A percentile compares a stretch with the other conserved stretches of the same genome.
These are phyloP conservation scores for Poecile montanus DNA, from an alignment of 2,797 vertebrate species.

Conservation along the genomic window DNA sequence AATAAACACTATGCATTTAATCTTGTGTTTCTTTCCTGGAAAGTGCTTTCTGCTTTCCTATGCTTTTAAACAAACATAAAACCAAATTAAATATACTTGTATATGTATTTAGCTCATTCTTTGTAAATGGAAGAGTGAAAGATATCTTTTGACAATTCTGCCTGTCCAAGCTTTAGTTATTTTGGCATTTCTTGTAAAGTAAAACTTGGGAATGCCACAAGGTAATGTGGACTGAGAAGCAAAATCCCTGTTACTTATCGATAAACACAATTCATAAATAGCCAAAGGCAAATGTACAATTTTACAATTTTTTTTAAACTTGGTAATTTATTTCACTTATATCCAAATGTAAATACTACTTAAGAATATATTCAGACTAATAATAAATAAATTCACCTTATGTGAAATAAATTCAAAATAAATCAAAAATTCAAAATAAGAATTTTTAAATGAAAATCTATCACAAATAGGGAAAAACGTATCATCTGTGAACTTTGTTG, in stretches of 20 bases:
- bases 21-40: background rate
- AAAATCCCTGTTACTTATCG: background rate
- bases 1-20: background rate
- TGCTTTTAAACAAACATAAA: background rate
- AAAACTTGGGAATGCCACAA: background rate
- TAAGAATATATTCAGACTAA: background rate
- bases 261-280: background rate
- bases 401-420: background rate
- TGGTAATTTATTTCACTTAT: background rate
- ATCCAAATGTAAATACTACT: background rate
- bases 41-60: background rate
- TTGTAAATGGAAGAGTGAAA: background rate
- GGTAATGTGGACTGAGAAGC: background rate
- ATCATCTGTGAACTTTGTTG: background rate
- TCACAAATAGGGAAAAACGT: background rate
- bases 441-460: background rate
- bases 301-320: background rate
- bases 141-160: background rate
- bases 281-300: background rate
- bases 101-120: background rate
- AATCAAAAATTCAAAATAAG: background rate
- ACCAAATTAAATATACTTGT: background rate
- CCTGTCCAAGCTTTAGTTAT: background rate
- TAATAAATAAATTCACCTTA: background rate
- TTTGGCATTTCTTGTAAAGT: background rate